These are phyloP conservation scores for Scaptodrosophila lebanonensis DNA, from an alignment of 1,140 invertebrate species.

Conservation along the genomic window DNA sequence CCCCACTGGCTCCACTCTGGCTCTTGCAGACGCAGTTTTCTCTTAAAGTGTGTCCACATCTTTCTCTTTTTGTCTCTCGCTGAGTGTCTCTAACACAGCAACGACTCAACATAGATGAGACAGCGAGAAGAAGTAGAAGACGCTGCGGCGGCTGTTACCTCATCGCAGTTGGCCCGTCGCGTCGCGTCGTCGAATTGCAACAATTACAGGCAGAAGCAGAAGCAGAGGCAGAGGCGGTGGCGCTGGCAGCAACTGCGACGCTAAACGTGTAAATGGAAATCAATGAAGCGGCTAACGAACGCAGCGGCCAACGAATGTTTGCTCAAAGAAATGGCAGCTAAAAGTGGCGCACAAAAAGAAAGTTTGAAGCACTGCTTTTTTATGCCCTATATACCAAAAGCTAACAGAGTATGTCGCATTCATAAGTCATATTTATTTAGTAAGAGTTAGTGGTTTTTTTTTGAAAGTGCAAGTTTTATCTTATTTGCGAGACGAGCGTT, in stretches of 20 bases:
- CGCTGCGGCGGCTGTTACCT: conserved; percentile 41
- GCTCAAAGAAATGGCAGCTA: conserved; percentile 53
- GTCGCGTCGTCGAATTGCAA: conserved; percentile 57
- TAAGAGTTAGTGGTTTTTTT: conserved; percentile 21
- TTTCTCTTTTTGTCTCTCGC: conserved; percentile 16
- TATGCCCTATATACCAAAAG: neutral
- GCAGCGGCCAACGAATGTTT: conserved; percentile 46
- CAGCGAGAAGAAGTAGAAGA: no score
- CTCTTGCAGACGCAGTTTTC: conserved; percentile 5
- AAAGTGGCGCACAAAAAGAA: conserved; percentile 70
- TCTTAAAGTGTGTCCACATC: conserved; percentile 4
- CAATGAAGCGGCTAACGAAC: conserved; percentile 60
- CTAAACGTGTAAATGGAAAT: conserved; percentile 53
- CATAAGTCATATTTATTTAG: conserved; percentile 11
- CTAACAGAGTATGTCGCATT: neutral
- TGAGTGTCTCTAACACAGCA: conserved; percentile 22
- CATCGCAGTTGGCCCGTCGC: conserved; percentile 25
- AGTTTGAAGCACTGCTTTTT: conserved; percentile 47
- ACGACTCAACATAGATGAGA: no score
- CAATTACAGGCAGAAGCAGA: conserved; percentile 35
- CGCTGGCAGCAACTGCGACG: neutral
- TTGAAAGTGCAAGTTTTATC: no score
- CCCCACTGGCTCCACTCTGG: neutral
- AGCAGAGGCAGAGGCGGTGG: neutral
- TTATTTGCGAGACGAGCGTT: no score